Conservation (phyloP, 2,113 vertebrate genomes). For the Otis tarda region DNA sequence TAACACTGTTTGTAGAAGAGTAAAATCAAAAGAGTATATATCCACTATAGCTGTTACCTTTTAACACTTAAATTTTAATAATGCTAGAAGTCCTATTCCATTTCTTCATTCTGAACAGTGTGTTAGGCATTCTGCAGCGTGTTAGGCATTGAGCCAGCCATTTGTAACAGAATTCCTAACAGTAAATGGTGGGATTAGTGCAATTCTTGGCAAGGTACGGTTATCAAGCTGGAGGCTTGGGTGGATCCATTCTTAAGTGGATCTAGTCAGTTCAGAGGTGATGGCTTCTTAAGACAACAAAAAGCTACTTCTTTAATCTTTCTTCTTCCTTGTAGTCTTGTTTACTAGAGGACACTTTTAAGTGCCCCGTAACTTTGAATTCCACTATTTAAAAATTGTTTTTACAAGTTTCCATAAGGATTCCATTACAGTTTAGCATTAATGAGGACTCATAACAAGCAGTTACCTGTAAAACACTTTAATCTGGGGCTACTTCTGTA, state of each 20-base stretch:
- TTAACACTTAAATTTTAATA: neutral
- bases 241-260: neutral
- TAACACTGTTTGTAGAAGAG: neutral
- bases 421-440: neutral
- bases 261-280: neutral
- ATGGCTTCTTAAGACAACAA: neutral
- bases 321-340: neutral
- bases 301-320: neutral
- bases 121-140: neutral
- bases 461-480: neutral
- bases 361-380: neutral
- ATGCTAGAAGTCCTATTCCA: neutral
- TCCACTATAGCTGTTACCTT: neutral
- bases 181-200: neutral
- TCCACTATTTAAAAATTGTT: conserved; percentile 4
- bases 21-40: neutral
- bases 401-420: neutral
- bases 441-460: neutral
- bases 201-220: neutral
- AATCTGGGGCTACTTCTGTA: neutral
- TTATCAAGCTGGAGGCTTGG: neutral
- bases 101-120: neutral
- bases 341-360: neutral
- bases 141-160: neutral
- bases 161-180: neutral